Base-by-base conservation (phyloP, 1,140 invertebrate species). In the Papilio polyxenes region DNA sequence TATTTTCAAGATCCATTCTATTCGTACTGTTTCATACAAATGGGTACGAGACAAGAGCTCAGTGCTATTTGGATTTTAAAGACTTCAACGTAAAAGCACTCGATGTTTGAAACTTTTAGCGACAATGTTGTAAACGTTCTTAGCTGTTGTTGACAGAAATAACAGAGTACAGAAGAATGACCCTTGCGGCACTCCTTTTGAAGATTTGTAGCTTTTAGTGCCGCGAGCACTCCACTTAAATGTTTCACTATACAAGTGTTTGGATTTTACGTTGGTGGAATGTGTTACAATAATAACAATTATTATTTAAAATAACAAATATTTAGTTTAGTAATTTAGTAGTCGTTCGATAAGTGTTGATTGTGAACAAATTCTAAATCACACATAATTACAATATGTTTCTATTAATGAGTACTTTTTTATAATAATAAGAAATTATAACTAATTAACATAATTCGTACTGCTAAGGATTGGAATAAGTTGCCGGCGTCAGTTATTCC, bases 61-160 rank as follows among this genome's bases (percentile, higher is more conserved):
- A 83, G 72, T 72, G 83, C 74, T 86, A 82, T 83, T 81, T 90
- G 89, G 89, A 82, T 81, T 83, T 85, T 83, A 85, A 89, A 84
- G 81, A 84, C 87, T 90, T 86, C 76, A 88, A 85, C 87, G 86
- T 91, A 88, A 92, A 92, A 93, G 91, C 91, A 88, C 88, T 93
- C 91, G 86, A 92, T 92, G 88, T 90, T 90, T 91, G 88, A 88
- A 93, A 93, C 89, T 92, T 92, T 93, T 90, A 92, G 91, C 86
- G 89, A 92, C 90, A 92, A 88, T 92, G 90, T 91, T 84, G 87
- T 88, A 87, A 87, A 87, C 84, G 85, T 89, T 89, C 87, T 83
- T 85, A 91, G 88, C 86, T 85, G 88, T 92, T 92, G 89, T 90
- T 90, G 85, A 83, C 88, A 88, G 81, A 82, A 89, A 89, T 86